These are phyloP conservation scores for Cyprinodon diabolis DNA, from an alignment of 2,797 vertebrate genomes.

Conservation along the genomic window DNA sequence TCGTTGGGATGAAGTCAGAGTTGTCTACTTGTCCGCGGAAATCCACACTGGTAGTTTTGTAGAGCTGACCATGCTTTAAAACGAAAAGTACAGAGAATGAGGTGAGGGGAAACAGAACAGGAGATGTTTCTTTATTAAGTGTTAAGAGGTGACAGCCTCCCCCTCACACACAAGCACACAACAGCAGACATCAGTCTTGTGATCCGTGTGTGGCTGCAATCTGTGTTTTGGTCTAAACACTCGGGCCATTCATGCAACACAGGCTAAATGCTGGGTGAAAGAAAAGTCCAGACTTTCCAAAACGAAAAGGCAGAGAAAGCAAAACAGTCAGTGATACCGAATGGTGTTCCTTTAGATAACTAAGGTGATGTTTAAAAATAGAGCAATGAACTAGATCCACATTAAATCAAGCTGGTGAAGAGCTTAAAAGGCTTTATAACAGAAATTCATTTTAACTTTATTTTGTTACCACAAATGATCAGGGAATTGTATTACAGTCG, in stretches of 20 bases:
- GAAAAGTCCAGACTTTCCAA: constrained; percentile 16
- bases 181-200: constrained; percentile 70
- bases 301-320: neutral
- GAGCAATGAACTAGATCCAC: neutral
- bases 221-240: constrained; percentile 73
- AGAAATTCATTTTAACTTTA: neutral
- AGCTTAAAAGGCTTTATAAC: neutral
- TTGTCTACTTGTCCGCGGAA: constrained; percentile 61
- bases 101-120: neutral
- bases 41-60: constrained; percentile 63
- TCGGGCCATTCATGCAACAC: constrained; percentile 54
- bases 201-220: constrained; percentile 63
- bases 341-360: neutral
- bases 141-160: constrained; percentile 18
- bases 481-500: neutral
- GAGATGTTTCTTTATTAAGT: constrained; percentile 13
- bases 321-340: neutral
- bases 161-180: constrained; percentile 39
- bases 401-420: neutral
- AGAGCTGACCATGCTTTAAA: constrained; percentile 65
- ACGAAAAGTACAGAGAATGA: neutral
- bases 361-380: neutral
- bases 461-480: neutral
- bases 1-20: constrained; percentile 68
- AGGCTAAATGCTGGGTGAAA: constrained; percentile 32